Conservation (phyloP, 2,113 vertebrate species). For the Crotalus horridus region DNA sequence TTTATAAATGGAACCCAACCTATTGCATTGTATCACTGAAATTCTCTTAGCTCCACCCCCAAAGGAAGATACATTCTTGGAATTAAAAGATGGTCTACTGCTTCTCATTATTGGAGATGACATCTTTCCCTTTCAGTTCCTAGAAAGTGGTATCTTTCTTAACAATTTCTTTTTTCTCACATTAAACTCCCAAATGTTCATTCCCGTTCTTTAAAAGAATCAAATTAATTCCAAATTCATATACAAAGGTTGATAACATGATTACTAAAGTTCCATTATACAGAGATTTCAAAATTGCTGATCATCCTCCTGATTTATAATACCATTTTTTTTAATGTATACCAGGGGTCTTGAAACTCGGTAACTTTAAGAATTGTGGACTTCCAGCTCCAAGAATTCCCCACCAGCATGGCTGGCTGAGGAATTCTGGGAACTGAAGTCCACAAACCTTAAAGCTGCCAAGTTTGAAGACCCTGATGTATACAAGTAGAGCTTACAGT, state of each 20-base stretch:
- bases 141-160: background rate
- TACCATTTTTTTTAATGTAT: background rate
- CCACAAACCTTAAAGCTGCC: background rate
- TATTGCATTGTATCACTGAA: background rate
- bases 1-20: background rate
- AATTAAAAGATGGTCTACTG: background rate
- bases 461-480: background rate
- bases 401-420: background rate
- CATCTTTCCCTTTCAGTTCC: background rate
- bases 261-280: background rate
- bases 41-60: background rate
- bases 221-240: background rate
- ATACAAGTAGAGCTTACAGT: background rate
- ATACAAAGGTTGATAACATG: background rate
- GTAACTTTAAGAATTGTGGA: background rate
- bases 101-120: background rate
- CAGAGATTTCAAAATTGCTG: background rate
- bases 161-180: conserved; percentile 4
- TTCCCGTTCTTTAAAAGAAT: background rate
- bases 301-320: background rate
- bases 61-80: background rate
- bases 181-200: background rate
- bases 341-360: background rate
- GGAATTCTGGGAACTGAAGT: background rate
- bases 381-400: background rate